These are phyloP conservation scores for Apomyelois bistriatella DNA, from an alignment of 2,888 invertebrate species.

Conservation along the genomic window DNA sequence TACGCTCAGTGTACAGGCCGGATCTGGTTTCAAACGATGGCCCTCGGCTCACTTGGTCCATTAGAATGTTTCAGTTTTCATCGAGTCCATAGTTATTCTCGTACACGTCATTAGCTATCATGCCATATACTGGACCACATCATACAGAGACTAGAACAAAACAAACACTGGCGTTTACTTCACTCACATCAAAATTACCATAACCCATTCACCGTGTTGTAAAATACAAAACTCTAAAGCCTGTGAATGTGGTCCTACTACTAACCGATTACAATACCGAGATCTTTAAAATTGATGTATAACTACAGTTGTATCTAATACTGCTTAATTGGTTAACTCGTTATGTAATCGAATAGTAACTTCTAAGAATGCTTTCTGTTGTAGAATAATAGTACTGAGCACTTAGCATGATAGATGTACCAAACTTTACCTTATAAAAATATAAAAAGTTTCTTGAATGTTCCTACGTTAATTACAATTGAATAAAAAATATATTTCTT, in stretches of 20 bases:
- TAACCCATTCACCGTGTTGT: slow-evolving; percentile 72
- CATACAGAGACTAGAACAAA: slow-evolving; percentile 70
- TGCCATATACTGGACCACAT: slow-evolving; percentile 63
- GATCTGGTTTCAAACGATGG: slow-evolving; percentile 39
- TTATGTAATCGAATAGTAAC: slow-evolving; percentile 57
- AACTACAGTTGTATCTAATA: too few relatives aligned
- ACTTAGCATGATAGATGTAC: slow-evolving; percentile 56
- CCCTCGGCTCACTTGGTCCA: slow-evolving; percentile 42
- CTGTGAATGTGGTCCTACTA: slow-evolving; percentile 65
- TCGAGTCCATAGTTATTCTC: slow-evolving; percentile 40
- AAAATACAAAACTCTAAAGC: slow-evolving; percentile 53
- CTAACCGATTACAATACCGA: slow-evolving; percentile 52
- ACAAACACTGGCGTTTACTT: slow-evolving; percentile 74
- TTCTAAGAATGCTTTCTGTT: slow-evolving; percentile 52
- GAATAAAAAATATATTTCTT: background rate
- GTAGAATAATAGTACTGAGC: slow-evolving; percentile 41
- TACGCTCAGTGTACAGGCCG: slow-evolving; percentile 64
- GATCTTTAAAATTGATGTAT: background rate
- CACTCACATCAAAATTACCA: slow-evolving; percentile 72
- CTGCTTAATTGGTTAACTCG: slow-evolving; percentile 16
- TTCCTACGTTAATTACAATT: background rate
- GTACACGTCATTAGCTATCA: slow-evolving; percentile 68
- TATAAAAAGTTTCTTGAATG: slow-evolving; percentile 10
- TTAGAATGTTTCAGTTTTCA: slow-evolving; percentile 32
- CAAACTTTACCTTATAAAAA: slow-evolving; percentile 1